phyloP scores from a whole-genome alignment of 2,888 invertebrate genomes.

The Amiota mariae region DNA sequence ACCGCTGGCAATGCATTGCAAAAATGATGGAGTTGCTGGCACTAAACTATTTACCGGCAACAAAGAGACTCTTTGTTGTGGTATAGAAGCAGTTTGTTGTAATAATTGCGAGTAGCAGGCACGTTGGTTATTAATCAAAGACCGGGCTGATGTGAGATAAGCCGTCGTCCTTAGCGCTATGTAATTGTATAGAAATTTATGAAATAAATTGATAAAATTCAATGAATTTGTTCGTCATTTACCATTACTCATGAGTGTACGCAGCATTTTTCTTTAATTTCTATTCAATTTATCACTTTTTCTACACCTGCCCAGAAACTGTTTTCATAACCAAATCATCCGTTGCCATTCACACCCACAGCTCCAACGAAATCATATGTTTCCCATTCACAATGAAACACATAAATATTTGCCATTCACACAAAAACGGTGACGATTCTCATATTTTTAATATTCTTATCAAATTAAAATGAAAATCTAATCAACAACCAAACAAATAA shows the following conservation, averaged over 20 bases:
- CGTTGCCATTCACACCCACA: constrained; percentile 17
- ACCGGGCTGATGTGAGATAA: too few relatives aligned
- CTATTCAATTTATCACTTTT: constrained; percentile 15
- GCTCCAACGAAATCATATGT: constrained; percentile 38
- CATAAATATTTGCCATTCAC: background rate
- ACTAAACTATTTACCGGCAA: constrained; percentile 18
- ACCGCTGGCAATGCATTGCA: constrained; percentile 1
- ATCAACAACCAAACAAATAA: too few relatives aligned
- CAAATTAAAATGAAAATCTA: too few relatives aligned
- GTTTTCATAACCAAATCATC: constrained; percentile 45
- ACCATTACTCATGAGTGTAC: constrained; percentile 63
- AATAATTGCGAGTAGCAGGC: constrained; percentile 38
- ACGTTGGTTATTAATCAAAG: constrained; percentile 45
- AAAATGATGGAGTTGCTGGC: constrained; percentile 12
- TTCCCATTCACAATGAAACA: constrained; percentile 36
- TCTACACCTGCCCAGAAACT: background rate
- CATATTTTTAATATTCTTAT: too few relatives aligned
- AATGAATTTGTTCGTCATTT: constrained; percentile 19
- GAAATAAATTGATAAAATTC: background rate
- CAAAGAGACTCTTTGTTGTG: background rate
- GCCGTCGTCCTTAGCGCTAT: constrained; percentile 52
- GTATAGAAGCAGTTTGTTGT: constrained; percentile 8
- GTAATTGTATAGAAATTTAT: too few relatives aligned
- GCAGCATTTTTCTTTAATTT: constrained; percentile 57
- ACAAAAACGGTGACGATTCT: too few relatives aligned